Conservation (phyloP, 2,888 invertebrate genomes). For the Mimachlamys varia region DNA sequence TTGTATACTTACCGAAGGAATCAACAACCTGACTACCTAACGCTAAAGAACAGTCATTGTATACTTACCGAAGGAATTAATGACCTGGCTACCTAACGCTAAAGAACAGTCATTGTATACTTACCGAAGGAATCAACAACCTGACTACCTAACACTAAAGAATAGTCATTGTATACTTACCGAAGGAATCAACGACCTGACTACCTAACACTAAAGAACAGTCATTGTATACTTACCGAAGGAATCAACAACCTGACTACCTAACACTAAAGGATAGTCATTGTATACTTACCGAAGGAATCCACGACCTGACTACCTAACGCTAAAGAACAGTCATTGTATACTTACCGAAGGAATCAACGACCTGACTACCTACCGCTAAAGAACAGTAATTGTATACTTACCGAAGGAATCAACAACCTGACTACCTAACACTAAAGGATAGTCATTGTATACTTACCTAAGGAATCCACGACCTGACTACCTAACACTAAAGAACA, state of each 20-base stretch:
- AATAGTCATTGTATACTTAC: too few relatives aligned
- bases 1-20: neutral
- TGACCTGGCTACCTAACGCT: neutral
- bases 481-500: too few relatives aligned
- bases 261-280: too few relatives aligned
- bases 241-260: neutral
- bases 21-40: neutral
- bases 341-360: neutral
- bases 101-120: too few relatives aligned
- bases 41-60: too few relatives aligned
- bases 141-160: neutral
- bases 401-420: neutral
- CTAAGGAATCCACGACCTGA: neutral
- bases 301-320: neutral
- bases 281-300: neutral
- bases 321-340: too few relatives aligned
- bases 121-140: neutral
- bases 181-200: neutral
- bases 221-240: slow-evolving; percentile 9
- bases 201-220: too few relatives aligned
- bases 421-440: neutral
- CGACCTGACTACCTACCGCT: neutral
- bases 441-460: too few relatives aligned
- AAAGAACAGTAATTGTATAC: too few relatives aligned
- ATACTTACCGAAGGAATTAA: neutral